Evolutionary conservation across 2,113 vertebrate genomes (phyloP), one percentile per base, ranked within the genome.

Genomic region (Enhydra lutris): DNA sequence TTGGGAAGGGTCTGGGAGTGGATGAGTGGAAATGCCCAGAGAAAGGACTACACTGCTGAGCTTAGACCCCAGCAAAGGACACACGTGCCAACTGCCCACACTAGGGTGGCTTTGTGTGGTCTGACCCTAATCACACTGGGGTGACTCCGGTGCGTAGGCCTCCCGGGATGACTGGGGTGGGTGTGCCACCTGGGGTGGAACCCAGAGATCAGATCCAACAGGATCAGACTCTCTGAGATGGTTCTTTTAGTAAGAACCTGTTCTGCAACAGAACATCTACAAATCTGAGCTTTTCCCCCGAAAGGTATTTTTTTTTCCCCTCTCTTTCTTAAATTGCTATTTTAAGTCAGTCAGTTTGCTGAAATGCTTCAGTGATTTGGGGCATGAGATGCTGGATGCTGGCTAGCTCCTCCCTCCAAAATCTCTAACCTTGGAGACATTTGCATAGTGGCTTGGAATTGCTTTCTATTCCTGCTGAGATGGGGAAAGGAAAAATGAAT

Each of bases 361-460:
- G n/a, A 91, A 98, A 50, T 87, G 94, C 92, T 87, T 96, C 89
- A 96, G 65, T 92, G 91, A 97, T 98, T 94, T 93, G 69, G 93
- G 98, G 34, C 50, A 89, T 79, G 45, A 74, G 81, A 79, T 76
- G 55, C 91, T 69, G 87, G 81, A 79, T 76, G 55, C 91, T 69
- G 87, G 95, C 74, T 13, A 45, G 21, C 39, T 73, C 61, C 45
- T 93, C 63, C 82, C 84, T 92, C 79, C 83, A 67, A 82, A 83
- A 95, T 95, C 83, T 87, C 96, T 95, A 88, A 81, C 92, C 83
- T 96, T 97, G 84, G 69, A 29, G 85, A 79, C 42, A 39, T 97
- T 97, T 95, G 67, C 78, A 21, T 39, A 71, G 59, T 91, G 63
- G 3, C 52, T 96, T 90, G 85, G 87, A 76, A 52, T 93, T 93